These are phyloP conservation scores for Poecilia latipinna DNA, from an alignment of 2,113 vertebrate species.

Conservation along the genomic window DNA sequence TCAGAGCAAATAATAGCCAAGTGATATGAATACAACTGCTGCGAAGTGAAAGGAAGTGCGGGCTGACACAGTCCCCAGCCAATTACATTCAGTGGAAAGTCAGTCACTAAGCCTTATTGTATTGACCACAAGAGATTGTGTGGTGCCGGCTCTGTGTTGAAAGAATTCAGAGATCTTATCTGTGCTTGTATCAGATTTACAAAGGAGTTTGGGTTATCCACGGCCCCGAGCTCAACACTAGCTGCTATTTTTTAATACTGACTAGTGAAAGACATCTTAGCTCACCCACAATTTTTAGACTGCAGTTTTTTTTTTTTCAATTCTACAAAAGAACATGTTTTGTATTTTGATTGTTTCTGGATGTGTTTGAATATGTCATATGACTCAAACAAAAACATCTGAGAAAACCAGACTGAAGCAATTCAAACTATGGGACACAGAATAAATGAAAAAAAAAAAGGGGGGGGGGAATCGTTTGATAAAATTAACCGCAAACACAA, in stretches of 20 bases:
- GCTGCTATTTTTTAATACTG: slow-evolving; percentile 31
- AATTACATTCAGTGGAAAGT: slow-evolving; percentile 69
- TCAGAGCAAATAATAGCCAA: slow-evolving; percentile 75
- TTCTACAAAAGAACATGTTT: neutral
- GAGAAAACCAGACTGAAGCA: slow-evolving; percentile 39
- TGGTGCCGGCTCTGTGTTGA: slow-evolving; percentile 58
- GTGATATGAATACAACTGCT: slow-evolving; percentile 80
- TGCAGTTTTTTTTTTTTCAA: slow-evolving; percentile 17
- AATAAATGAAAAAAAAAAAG: slow-evolving; percentile 49
- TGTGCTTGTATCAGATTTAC: slow-evolving; percentile 57
- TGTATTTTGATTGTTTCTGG: neutral
- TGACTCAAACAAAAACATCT: slow-evolving; percentile 23
- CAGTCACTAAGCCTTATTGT: slow-evolving; percentile 74
- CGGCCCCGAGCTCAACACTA: slow-evolving; percentile 34
- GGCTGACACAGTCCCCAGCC: slow-evolving; percentile 68
- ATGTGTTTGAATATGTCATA: slow-evolving; percentile 41
- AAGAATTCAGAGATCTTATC: slow-evolving; percentile 72
- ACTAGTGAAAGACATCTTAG: slow-evolving; percentile 39
- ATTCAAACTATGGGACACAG: slow-evolving; percentile 23
- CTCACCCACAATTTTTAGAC: slow-evolving; percentile 13
- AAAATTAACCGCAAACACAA: slow-evolving; percentile 58
- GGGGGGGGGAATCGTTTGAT: slow-evolving; percentile 26
- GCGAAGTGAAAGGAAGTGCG: slow-evolving; percentile 74
- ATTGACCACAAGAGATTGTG: slow-evolving; percentile 60
- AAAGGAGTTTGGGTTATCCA: slow-evolving; percentile 59